Evolutionary conservation across 2,113 vertebrate species (phyloP), one percentile per base, ranked within the genome.

Genomic region (Gobiocypris rarus): DNA sequence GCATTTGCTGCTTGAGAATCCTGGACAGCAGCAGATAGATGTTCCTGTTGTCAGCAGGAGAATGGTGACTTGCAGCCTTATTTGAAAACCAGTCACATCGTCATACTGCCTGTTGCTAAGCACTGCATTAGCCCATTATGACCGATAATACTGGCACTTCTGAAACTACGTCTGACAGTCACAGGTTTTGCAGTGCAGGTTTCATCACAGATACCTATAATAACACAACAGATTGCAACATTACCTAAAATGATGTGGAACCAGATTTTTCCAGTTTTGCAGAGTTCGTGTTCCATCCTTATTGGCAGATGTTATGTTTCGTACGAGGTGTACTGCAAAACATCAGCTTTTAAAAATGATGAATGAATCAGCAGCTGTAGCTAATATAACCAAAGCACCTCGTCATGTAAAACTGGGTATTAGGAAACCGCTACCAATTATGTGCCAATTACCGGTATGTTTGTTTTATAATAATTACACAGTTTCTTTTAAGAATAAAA

Each of bases 101-200:
- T 77, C 83, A 59, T 69, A 14, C 73, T 31, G 86, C 83, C 86
- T 87, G 86, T 87, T 87, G 86, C 86, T 87, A 87, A 87, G 86
- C 86, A 73, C 70, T 87, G 86, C 34, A 78, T 70, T 80, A 82
- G 50, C 28, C 65, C 41, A 56, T 77, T 78, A 75, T 58, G 54
- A 52, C 78, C 24, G 2, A 81, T 50, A 65, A 28, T 67, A 50
- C 17, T n/a, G 41, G 24, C 78, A 67, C 61, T 67, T 79, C 76
- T 79, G 24, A 24, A 75, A 5, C 45, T 34, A 26, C 2, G 14
- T 54, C 73, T 75, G 22, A 67, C 41, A 48, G 78, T 65, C 43
- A 31, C 26, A 81, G 76, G 38, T 63, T 79, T 79, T 81, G 43
- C 61, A 52, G 17, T 14, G 24, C 77, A 80, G 58, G 54, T 10